Base-by-base conservation (phyloP, 2,888 invertebrate species). In the Mesorhabditis sp. region DNA sequence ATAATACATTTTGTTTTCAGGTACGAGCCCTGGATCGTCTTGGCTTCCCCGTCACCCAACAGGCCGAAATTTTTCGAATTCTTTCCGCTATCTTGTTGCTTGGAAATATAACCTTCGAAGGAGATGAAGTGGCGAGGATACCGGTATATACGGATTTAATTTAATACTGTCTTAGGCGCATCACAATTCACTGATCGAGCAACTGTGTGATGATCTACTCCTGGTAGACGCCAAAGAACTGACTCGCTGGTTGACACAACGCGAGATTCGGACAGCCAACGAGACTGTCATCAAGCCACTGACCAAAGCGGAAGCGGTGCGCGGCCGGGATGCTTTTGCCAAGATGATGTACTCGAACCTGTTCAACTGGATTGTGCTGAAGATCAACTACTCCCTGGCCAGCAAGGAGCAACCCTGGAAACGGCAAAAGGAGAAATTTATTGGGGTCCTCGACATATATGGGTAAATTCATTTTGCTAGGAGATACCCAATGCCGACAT, bases 401-500 rank as follows among this genome's bases (percentile, higher is more conserved):
- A 83, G 70, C 15, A 70, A 75, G 5, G 70, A 67, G 15, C 7
- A 50, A 50, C n/a, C n/a, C 10, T 13, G n/a, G n/a, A 50, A 50
- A n/a, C 69, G 74, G 41, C 64, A 67, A 15, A 42, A 66, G 43
- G 75, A 74, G 43, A 45, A 76, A 41, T 95, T 95, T 86, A 95
- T 97, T 83, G 97, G 95, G 68, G 96, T 98, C 0, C 89, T 98
- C 43, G 97, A 98, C 87, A 98, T 98, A 76, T 97, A 97, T 88
- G 97, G 96, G 87, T 88, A 78, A 74, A 85, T 74, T 28, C 28
- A 28, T 28, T 28, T 28, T 28, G 28, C 28, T 28, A 28, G 28
- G 28, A 28, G 28, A 28, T 28, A 28, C 28, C 28, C 28, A 28
- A 28, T 28, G 28, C 28, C 28, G 28, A 28, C 28, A 28, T 28